A percentile compares a stretch with the other conserved stretches of the same genome.
Conservation (phyloP, 2,888 invertebrate species). For the Ditylenchus weischeri region DNA sequence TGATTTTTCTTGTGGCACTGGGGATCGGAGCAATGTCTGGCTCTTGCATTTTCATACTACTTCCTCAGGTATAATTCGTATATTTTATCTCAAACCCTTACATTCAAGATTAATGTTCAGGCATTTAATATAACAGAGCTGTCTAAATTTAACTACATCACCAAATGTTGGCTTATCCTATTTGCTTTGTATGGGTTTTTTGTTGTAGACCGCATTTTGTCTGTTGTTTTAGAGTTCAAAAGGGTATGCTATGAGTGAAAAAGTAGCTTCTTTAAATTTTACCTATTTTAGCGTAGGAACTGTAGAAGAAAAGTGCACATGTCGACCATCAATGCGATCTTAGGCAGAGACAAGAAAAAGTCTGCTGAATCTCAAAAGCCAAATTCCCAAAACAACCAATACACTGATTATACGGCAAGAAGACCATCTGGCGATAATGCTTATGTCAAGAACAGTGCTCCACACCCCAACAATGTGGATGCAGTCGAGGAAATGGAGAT, state of each 20-base stretch:
- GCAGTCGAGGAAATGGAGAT: constrained; percentile 2
- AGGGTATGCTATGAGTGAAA: constrained; percentile 30
- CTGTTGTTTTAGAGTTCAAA: constrained; percentile 49
- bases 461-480: neutral
- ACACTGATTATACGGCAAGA: neutral
- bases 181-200: constrained; percentile 51
- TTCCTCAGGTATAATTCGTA: constrained; percentile 43
- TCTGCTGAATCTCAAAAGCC: neutral
- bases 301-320: constrained; percentile 19
- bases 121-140: constrained; percentile 50
- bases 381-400: neutral
- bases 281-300: constrained; percentile 7
- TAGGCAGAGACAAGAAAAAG: constrained; percentile 16
- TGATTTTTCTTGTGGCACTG: constrained; percentile 54
- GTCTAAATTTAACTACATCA: constrained; percentile 44
- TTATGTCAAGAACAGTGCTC: neutral
- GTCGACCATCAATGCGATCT: constrained; percentile 15
- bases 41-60: constrained; percentile 51
- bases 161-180: constrained; percentile 51
- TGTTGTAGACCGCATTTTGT: constrained; percentile 50
- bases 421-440: too few relatives aligned
- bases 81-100: neutral
- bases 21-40: constrained; percentile 55
- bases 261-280: constrained; percentile 6
- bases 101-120: constrained; percentile 26